phyloP scores from a whole-genome alignment of 1,140 invertebrate species.

The Dendroctonus valens region DNA sequence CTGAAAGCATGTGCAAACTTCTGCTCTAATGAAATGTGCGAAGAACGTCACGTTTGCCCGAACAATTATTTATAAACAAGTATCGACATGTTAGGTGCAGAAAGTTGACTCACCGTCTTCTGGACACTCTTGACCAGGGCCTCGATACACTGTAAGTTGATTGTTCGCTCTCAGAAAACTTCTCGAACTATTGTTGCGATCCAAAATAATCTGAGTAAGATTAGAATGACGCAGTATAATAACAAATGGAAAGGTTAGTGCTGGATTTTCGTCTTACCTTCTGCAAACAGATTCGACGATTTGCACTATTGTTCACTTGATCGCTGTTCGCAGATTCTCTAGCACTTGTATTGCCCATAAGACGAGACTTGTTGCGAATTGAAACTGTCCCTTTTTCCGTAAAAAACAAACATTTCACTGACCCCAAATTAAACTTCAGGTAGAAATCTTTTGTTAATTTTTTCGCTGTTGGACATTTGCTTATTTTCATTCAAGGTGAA shows the following conservation, averaged over 20 bases:
- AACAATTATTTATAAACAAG: too few relatives aligned
- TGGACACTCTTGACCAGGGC: slow-evolving; percentile 37
- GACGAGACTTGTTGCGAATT: slow-evolving; percentile 27
- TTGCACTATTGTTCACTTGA: slow-evolving; percentile 28
- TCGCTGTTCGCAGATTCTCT: slow-evolving; percentile 27
- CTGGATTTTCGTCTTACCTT: slow-evolving; percentile 35
- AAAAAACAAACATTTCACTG: slow-evolving; percentile 41
- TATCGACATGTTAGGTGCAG: not conserved
- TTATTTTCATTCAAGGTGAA: not conserved
- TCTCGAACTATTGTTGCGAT: slow-evolving; percentile 33
- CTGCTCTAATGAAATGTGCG: too few relatives aligned
- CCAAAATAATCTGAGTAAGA: slow-evolving; percentile 24
- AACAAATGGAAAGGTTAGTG: slow-evolving; percentile 35
- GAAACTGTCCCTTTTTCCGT: slow-evolving; percentile 22
- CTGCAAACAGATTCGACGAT: slow-evolving; percentile 36
- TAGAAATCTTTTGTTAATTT: slow-evolving; percentile 40
- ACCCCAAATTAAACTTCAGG: slow-evolving; percentile 39
- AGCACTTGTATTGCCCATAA: slow-evolving; percentile 43
- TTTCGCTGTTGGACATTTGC: slow-evolving; percentile 24
- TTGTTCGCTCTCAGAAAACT: slow-evolving; percentile 38
- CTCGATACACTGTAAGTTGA: slow-evolving; percentile 38
- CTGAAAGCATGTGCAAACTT: too few relatives aligned
- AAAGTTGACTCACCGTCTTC: slow-evolving; percentile 36
- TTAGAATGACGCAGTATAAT: slow-evolving; percentile 38
- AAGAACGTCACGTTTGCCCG: too few relatives aligned